Conservation (phyloP, 1,140 invertebrate genomes). For the Asobara japonica region DNA sequence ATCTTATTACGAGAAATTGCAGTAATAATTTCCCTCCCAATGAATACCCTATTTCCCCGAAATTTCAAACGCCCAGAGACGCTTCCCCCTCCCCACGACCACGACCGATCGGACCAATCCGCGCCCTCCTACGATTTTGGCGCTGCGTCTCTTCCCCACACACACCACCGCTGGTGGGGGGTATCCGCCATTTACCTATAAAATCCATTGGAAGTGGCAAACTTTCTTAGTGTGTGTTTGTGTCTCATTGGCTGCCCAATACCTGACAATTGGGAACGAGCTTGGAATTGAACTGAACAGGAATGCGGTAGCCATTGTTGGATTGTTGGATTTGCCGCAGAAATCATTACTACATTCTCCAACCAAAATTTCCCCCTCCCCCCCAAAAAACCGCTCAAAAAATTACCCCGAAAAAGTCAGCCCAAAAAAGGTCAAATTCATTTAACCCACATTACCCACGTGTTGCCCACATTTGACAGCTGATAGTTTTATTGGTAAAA, state of each 20-base stretch:
- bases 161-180: not conserved
- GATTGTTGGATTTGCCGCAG: conserved; percentile 48
- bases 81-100: too few relatives aligned
- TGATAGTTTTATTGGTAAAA: not conserved
- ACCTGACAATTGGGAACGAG: conserved; percentile 46
- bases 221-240: not conserved
- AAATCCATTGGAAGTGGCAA: conserved; percentile 34
- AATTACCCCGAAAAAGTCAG: not conserved
- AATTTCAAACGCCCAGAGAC: too few relatives aligned
- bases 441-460: too few relatives aligned
- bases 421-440: too few relatives aligned
- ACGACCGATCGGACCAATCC: too few relatives aligned
- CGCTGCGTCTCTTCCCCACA: not conserved
- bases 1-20: too few relatives aligned
- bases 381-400: too few relatives aligned
- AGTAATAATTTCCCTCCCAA: too few relatives aligned
- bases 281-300: conserved; percentile 56
- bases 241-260: not conserved
- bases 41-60: too few relatives aligned
- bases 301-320: conserved; percentile 67
- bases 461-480: too few relatives aligned
- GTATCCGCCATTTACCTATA: too few relatives aligned
- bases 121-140: conserved; percentile 41
- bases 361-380: conserved; percentile 46
- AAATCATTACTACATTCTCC: conserved; percentile 55